Evolutionary conservation across 2,888 invertebrate genomes (phyloP).

Genomic region (Dryocosmus kuriphilus): DNA sequence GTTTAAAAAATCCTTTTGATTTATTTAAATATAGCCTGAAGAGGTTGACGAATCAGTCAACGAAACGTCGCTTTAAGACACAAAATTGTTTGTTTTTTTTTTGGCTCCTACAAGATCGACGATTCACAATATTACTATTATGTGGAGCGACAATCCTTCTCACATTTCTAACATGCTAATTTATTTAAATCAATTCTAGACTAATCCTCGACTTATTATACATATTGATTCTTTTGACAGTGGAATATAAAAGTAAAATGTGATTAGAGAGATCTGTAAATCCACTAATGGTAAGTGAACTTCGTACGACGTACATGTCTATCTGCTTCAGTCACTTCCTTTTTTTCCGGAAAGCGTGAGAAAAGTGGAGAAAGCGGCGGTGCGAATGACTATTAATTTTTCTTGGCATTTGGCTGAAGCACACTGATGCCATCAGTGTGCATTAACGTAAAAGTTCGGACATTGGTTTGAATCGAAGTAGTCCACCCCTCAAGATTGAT

Average conservation of each 20-base stretch:
- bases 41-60: no score
- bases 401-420: conserved; percentile 51
- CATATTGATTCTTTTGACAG: background rate
- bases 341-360: conserved; percentile 6
- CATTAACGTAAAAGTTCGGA: conserved; percentile 51
- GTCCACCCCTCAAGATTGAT: conserved; percentile 68
- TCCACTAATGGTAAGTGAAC: background rate
- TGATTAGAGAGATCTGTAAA: background rate
- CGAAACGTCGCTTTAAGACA: no score
- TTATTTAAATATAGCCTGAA: no score
- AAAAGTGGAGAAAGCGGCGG: conserved; percentile 19
- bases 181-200: background rate
- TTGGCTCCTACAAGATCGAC: no score
- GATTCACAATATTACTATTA: no score
- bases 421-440: conserved; percentile 47
- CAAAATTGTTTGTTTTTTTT: no score
- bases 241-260: background rate
- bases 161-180: no score
- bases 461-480: conserved; percentile 50
- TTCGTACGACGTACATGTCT: background rate
- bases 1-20: no score
- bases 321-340: background rate
- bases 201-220: background rate
- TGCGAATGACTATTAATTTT: conserved; percentile 52
- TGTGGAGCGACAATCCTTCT: no score